Evolutionary conservation across 1,140 invertebrate species (phyloP), one percentile per base, ranked within the genome.

Genomic region (Drosophila erecta): DNA sequence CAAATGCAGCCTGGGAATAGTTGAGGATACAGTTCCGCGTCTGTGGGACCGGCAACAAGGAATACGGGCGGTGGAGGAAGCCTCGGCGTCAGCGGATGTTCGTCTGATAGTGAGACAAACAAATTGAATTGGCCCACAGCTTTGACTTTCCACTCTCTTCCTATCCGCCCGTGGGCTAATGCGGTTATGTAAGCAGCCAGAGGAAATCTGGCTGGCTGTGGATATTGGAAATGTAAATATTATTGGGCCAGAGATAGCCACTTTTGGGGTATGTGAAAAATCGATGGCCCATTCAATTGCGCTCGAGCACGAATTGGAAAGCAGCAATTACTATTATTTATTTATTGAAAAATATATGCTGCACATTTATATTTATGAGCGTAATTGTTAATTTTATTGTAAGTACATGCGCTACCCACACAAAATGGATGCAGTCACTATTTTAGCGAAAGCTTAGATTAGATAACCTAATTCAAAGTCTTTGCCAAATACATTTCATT

Each of bases 331-430:
- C 65, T 54, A 79, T 61, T 58, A 79, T 61, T 84, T 83, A 70
- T 79, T 70, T 61, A 75, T 47, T 49, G 30, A 7, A 15, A 30
- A 38, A 44, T 43, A 30, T 4, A 41, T 15, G n/a, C 24, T 43
- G 20, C 15, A 14, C 30, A 53, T 65, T 65, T 37, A 65, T 65
- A 64, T 43, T 20, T 65, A 64, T 53, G 58, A 41, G 43, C 54
- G 47, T 54, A 69, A 78, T 79, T 89, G 80, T 84, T 81, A 87
- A 84, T 89, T 83, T 87, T 89, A 83, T 83, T 83, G 79, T 64
- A 60, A 41, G 27, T 69, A 35, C 57, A 57, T 70, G 51, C 35
- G 41, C 35, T 3, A 0, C 20, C 24, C 61, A 59, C 51, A 76
- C 62, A 67, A 3, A 59, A 27, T 37, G 4, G 41, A 11, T 44